Evolutionary conservation across 2,797 vertebrate species (phyloP).

Genomic region (Tangara arthus): DNA sequence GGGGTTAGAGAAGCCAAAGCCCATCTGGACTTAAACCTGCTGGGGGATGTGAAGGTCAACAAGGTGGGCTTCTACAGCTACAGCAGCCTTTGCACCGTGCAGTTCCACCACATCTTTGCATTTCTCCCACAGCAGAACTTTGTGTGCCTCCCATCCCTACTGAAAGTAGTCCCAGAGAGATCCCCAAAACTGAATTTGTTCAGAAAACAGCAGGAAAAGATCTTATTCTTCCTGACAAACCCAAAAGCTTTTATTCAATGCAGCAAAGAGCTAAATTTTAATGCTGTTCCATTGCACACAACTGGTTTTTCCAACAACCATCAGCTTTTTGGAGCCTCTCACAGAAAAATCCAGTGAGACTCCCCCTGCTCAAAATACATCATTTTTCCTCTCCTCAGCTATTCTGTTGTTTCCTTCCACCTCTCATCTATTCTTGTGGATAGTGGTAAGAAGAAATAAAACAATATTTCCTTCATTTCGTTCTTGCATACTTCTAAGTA

Average conservation of each 20-base stretch:
- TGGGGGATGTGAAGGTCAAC: neutral
- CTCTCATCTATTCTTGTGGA: neutral
- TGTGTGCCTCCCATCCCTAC: neutral
- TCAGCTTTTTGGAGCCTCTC: neutral
- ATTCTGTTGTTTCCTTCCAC: neutral
- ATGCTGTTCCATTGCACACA: neutral
- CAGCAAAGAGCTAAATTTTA: neutral
- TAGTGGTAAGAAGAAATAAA: neutral
- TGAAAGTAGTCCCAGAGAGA: neutral
- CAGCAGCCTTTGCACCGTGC: neutral
- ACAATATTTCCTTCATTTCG: neutral
- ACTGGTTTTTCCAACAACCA: neutral
- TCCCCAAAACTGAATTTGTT: neutral
- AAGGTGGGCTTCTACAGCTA: neutral
- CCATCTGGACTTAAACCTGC: neutral
- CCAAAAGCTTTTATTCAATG: neutral
- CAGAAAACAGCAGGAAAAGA: neutral
- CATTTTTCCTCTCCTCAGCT: neutral
- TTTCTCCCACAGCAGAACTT: neutral
- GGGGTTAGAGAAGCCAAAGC: neutral
- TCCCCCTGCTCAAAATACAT: neutral
- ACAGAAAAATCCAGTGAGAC: neutral
- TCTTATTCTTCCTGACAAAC: neutral
- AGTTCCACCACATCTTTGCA: neutral
- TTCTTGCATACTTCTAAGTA: neutral